A percentile compares a stretch with the other conserved stretches of the same genome.
Evolutionary conservation across 2,888 invertebrate species (phyloP).

Genomic region (Palloptera scutellata): DNA sequence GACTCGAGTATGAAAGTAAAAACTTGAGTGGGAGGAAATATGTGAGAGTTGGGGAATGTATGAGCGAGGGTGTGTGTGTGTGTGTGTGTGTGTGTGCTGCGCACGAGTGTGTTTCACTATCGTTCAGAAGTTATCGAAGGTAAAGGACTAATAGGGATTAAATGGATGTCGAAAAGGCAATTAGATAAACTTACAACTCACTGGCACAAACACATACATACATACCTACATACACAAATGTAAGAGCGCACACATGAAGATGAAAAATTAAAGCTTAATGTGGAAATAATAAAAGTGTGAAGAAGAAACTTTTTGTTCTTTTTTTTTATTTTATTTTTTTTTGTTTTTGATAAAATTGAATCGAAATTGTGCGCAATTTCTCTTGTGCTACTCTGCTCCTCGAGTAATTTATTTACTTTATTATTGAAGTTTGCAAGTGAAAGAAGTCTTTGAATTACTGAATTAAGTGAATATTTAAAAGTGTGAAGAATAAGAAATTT

Average conservation of each 20-base stretch:
- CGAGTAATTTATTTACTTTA: slow-evolving; percentile 44
- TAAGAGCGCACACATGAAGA: slow-evolving; percentile 22
- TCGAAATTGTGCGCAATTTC: slow-evolving; percentile 41
- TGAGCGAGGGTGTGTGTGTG: neutral
- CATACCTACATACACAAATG: neutral
- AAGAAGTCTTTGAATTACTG: neutral
- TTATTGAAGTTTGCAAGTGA: neutral
- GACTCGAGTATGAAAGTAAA: neutral
- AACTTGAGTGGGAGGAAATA: neutral
- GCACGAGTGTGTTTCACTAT: neutral
- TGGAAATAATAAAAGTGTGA: slow-evolving; percentile 19
- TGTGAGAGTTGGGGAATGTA: slow-evolving; percentile 7
- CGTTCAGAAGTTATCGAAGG: slow-evolving; percentile 28
- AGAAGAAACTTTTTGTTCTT: neutral
- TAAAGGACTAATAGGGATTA: slow-evolving; percentile 58
- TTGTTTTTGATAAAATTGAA: slow-evolving; percentile 39
- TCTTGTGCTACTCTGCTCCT: slow-evolving; percentile 19
- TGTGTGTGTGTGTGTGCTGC: neutral
- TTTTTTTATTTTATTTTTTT: too few relatives aligned
- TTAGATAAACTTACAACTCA: slow-evolving; percentile 48
- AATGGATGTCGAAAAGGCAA: slow-evolving; percentile 63
- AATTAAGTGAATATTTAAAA: neutral
- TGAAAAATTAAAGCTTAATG: slow-evolving; percentile 43
- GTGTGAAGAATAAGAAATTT: neutral
- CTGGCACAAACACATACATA: slow-evolving; percentile 10